Evolutionary conservation across 2,888 invertebrate species (phyloP).

Genomic region (Acleris holmiana): DNA sequence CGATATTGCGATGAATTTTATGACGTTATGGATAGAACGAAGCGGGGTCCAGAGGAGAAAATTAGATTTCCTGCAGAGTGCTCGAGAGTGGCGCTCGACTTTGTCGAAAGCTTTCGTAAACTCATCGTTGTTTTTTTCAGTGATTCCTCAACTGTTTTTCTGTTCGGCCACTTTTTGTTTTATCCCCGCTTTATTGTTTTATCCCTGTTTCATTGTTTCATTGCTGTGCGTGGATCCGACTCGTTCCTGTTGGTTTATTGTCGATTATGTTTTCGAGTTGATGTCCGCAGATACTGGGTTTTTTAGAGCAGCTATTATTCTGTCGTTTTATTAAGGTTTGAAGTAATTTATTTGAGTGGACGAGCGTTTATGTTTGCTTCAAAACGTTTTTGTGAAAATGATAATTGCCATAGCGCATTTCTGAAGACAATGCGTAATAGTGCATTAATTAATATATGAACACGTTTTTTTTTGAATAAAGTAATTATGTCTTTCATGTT

Average conservation of each 20-base stretch:
- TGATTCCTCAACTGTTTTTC: conserved; percentile 75
- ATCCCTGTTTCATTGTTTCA: conserved; percentile 67
- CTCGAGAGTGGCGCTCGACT: conserved; percentile 68
- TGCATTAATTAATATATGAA: too few species aligned
- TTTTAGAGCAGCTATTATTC: conserved; percentile 41
- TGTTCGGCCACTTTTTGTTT: conserved; percentile 71
- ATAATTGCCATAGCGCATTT: too few species aligned
- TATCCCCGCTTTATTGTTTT: conserved; percentile 63
- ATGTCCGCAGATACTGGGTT: conserved; percentile 48
- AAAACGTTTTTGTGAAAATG: background rate
- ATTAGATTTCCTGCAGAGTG: conserved; percentile 80
- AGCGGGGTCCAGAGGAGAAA: conserved; percentile 74
- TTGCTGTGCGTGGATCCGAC: conserved; percentile 57
- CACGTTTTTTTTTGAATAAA: too few species aligned
- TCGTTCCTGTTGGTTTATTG: conserved; percentile 58
- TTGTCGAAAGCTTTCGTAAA: conserved; percentile 74
- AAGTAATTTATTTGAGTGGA: conserved; percentile 21
- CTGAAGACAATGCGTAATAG: too few species aligned
- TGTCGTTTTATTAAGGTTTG: conserved; percentile 25
- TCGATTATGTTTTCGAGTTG: conserved; percentile 53
- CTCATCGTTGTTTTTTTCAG: conserved; percentile 63
- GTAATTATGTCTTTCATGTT: too few species aligned
- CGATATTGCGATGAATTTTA: conserved; percentile 67
- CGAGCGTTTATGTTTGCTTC: background rate
- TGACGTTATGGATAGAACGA: conserved; percentile 66